These are phyloP conservation scores for Girardia tigrina DNA, from an alignment of 2,888 invertebrate species.

Conservation along the genomic window DNA sequence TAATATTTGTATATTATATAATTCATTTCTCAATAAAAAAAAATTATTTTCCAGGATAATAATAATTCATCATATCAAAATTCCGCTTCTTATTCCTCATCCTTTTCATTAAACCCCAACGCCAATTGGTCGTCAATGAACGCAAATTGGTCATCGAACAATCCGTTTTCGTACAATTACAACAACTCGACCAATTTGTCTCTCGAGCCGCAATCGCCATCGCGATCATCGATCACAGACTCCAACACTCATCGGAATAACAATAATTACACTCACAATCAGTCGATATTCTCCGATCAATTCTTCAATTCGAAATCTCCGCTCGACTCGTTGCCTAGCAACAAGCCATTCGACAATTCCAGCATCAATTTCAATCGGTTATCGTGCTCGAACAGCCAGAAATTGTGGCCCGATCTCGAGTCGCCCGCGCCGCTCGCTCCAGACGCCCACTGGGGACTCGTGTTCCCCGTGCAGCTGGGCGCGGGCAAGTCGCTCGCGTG, in stretches of 20 bases:
- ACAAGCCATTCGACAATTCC: neutral
- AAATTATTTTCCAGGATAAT: too few relatives aligned
- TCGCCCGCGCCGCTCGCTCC: neutral
- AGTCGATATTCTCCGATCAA: neutral
- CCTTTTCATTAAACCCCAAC: neutral
- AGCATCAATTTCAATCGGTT: neutral
- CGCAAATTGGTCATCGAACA: neutral
- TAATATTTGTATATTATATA: neutral
- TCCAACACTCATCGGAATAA: neutral
- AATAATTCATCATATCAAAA: neutral
- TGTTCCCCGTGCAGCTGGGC: neutral
- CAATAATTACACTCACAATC: neutral
- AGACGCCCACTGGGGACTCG: neutral
- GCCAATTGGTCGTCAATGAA: neutral
- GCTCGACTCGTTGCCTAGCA: neutral
- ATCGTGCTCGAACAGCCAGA: neutral
- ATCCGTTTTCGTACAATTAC: neutral
- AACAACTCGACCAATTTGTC: too few relatives aligned
- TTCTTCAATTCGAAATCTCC: neutral
- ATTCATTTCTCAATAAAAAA: neutral
- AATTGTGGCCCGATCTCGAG: neutral
- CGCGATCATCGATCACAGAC: neutral
- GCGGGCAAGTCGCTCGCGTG: too few relatives aligned
- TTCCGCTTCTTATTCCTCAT: neutral
- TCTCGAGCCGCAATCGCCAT: too few relatives aligned